These are phyloP conservation scores for Drosophila persimilis DNA, from an alignment of 1,140 invertebrate species.

Conservation along the genomic window DNA sequence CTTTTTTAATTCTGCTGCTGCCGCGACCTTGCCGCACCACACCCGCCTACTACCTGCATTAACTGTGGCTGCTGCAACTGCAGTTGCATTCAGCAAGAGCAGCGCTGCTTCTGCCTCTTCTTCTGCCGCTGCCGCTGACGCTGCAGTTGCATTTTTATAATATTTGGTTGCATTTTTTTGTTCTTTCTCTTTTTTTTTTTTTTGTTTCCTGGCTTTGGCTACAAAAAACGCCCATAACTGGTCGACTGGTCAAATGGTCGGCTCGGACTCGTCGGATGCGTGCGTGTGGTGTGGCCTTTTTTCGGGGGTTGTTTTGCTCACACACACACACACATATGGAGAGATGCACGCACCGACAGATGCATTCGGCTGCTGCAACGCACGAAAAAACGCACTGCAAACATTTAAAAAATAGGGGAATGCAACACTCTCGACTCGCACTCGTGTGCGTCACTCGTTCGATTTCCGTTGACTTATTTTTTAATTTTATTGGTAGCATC, in stretches of 20 bases:
- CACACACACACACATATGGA: conserved; percentile 21
- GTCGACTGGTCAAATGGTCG: conserved; percentile 6
- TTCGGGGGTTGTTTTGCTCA: conserved; percentile 73
- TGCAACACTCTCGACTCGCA: conserved; percentile 50
- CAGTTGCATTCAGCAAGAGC: conserved; percentile 12
- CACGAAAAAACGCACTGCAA: conserved; percentile 37
- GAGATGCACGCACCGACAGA: conserved; percentile 12
- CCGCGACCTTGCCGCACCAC: conserved; percentile 71
- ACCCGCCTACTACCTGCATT: conserved; percentile 53
- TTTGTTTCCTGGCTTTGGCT: conserved; percentile 31
- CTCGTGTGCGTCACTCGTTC: conserved; percentile 44
- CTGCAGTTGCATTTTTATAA: conserved; percentile 58
- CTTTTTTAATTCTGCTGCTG: conserved; percentile 24
- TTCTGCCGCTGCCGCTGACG: conserved; percentile 7
- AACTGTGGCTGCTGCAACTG: conserved; percentile 41
- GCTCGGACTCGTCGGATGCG: conserved; percentile 57
- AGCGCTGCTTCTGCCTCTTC: conserved; percentile 9
- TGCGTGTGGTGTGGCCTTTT: conserved; percentile 54
- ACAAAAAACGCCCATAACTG: conserved; percentile 78
- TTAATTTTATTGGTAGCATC: conserved; percentile 58
- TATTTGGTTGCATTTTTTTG: conserved; percentile 36
- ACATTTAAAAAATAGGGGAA: conserved; percentile 68
- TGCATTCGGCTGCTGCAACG: conserved; percentile 24
- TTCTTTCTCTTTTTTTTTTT: conserved; percentile 17
- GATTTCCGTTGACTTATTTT: conserved; percentile 77